Conservation (phyloP, 2,797 vertebrate genomes). For the Myotis myotis region DNA sequence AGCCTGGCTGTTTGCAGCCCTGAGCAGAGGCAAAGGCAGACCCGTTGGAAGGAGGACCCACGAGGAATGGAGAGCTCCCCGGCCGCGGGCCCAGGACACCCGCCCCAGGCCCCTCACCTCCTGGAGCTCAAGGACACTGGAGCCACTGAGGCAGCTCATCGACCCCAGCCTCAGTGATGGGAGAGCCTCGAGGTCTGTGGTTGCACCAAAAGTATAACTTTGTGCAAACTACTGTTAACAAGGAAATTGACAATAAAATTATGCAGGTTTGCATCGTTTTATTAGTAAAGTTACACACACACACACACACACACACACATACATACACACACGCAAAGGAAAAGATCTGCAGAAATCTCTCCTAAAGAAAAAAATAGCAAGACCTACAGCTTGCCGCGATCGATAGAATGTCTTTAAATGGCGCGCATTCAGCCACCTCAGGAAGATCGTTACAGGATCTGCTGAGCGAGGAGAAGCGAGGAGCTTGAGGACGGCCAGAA, state of each 20-base stretch:
- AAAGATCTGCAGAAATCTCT: neutral
- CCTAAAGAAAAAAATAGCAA: neutral
- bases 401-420: constrained; percentile 1
- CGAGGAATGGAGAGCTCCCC: neutral
- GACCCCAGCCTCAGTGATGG: neutral
- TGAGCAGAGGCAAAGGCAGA: neutral
- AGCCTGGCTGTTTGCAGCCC: neutral
- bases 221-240: neutral
- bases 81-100: neutral
- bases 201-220: neutral
- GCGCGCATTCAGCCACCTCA: too few species aligned
- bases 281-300: neutral
- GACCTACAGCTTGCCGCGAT: neutral
- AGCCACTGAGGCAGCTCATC: neutral
- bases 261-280: neutral
- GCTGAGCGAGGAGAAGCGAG: neutral
- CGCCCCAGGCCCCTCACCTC: neutral
- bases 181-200: neutral
- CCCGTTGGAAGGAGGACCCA: neutral
- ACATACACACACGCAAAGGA: neutral
- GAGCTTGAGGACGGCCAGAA: fast-evolving
- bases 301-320: neutral
- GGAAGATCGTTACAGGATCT: neutral
- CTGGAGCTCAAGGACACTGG: neutral
- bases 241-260: neutral